These are phyloP conservation scores for Brachionichthys hirsutus DNA, from an alignment of 2,113 vertebrate genomes.

Conservation along the genomic window DNA sequence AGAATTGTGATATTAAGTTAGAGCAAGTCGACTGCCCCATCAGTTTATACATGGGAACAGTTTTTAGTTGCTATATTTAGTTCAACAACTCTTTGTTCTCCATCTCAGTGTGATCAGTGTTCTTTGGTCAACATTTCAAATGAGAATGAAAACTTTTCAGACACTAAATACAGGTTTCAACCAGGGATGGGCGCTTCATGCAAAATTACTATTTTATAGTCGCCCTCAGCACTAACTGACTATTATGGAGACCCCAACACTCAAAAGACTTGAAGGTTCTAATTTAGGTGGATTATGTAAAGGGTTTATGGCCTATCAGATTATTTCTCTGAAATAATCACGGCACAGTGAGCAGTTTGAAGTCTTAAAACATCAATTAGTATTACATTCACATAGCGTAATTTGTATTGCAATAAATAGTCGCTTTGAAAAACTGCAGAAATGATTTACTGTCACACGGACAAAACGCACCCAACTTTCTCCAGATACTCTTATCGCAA, in stretches of 20 bases:
- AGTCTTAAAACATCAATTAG: conserved; percentile 15
- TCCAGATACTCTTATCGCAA: too few relatives aligned
- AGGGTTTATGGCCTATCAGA: conserved; percentile 27
- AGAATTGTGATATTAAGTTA: too few relatives aligned
- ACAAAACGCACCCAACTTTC: too few relatives aligned
- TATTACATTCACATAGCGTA: conserved; percentile 10
- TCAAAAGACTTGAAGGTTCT: conserved; percentile 39
- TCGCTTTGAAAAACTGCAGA: conserved; percentile 5
- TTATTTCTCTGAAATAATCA: conserved; percentile 30
- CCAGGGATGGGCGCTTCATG: conserved; percentile 13
- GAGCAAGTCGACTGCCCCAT: background rate
- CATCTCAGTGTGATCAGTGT: conserved; percentile 42
- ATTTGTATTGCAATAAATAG: conserved; percentile 18
- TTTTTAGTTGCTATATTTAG: conserved; percentile 40
- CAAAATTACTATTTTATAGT: too few relatives aligned
- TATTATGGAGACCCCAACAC: background rate
- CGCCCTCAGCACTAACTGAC: too few relatives aligned
- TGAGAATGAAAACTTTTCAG: conserved; percentile 11
- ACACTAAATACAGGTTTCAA: conserved; percentile 45
- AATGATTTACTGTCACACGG: conserved; percentile 4
- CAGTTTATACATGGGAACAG: conserved; percentile 15
- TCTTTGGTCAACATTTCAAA: conserved; percentile 26
- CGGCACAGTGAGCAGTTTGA: conserved; percentile 16
- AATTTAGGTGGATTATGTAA: conserved; percentile 38
- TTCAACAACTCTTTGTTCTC: conserved; percentile 46